phyloP scores from a whole-genome alignment of 2,797 vertebrate genomes.

The Aselliscus stoliczkanus region DNA sequence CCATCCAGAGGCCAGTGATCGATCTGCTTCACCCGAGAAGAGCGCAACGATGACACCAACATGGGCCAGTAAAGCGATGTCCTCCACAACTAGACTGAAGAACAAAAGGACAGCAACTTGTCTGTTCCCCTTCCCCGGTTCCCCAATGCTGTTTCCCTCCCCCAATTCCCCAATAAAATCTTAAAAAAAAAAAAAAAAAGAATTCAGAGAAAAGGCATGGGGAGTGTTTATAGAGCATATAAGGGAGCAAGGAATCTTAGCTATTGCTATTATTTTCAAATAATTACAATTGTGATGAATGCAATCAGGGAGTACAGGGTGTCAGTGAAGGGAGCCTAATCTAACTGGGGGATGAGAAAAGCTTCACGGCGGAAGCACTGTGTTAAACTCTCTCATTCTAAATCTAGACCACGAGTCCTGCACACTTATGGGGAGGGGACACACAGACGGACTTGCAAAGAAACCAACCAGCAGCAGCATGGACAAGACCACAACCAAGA shows the following conservation, averaged over 20 bases:
- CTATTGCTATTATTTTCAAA: not conserved
- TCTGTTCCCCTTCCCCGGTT: too few species aligned
- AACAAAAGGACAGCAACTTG: too few species aligned
- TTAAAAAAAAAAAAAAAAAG: too few species aligned
- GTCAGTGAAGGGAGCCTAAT: not conserved
- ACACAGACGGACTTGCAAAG: not conserved
- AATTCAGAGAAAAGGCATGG: not conserved
- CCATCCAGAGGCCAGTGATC: too few species aligned
- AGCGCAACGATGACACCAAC: too few species aligned
- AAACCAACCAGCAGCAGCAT: not conserved
- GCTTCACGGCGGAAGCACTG: not conserved
- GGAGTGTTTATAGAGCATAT: not conserved
- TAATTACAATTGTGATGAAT: not conserved
- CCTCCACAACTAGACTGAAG: too few species aligned
- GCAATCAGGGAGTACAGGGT: not conserved
- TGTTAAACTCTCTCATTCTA: not conserved
- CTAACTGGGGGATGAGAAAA: not conserved
- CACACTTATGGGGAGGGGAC: not conserved
- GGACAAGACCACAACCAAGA: not conserved
- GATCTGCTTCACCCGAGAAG: too few species aligned
- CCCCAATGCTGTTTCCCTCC: too few species aligned
- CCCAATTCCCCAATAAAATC: too few species aligned
- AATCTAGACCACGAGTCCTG: not conserved
- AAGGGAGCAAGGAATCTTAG: not conserved
- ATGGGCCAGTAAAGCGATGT: too few species aligned